Evolutionary conservation across 2,888 invertebrate species (phyloP).

Genomic region (Tholera decimalis): DNA sequence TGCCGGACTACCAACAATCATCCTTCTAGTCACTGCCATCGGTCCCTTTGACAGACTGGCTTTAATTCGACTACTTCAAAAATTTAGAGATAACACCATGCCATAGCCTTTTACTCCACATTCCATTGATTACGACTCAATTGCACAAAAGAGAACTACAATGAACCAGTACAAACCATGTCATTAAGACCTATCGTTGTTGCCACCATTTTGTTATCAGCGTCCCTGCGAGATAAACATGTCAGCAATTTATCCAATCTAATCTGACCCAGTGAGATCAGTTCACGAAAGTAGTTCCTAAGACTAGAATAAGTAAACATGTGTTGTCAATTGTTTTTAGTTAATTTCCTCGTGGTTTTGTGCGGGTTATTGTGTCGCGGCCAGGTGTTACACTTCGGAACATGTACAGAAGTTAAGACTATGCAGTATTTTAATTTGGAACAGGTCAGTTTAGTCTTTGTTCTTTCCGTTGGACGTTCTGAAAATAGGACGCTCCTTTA

Average conservation of each 20-base stretch:
- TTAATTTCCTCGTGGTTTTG: slow-evolving; percentile 57
- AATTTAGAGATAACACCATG: no score
- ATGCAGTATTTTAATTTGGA: slow-evolving; percentile 83
- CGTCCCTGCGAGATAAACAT: slow-evolving; percentile 26
- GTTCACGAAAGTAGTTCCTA: slow-evolving; percentile 17
- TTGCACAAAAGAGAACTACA: not conserved
- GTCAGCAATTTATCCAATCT: slow-evolving; percentile 48
- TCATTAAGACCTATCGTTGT: no score
- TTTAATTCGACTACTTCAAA: no score
- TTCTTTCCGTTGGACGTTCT: not conserved
- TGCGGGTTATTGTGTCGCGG: slow-evolving; percentile 61
- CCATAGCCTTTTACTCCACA: no score
- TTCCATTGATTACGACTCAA: no score
- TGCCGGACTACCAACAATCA: no score
- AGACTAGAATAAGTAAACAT: slow-evolving; percentile 60
- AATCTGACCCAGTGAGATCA: slow-evolving; percentile 39
- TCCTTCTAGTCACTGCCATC: no score
- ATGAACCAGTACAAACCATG: not conserved
- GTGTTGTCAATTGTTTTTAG: slow-evolving; percentile 58
- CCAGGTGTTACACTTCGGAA: slow-evolving; percentile 83
- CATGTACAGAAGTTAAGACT: slow-evolving; percentile 77
- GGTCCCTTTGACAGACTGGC: no score
- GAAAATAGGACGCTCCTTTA: not conserved
- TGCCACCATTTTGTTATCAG: slow-evolving; percentile 42
- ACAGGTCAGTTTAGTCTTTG: slow-evolving; percentile 70